Conservation (phyloP, 2,797 vertebrate species). For the Hippoglossus hippoglossus region DNA sequence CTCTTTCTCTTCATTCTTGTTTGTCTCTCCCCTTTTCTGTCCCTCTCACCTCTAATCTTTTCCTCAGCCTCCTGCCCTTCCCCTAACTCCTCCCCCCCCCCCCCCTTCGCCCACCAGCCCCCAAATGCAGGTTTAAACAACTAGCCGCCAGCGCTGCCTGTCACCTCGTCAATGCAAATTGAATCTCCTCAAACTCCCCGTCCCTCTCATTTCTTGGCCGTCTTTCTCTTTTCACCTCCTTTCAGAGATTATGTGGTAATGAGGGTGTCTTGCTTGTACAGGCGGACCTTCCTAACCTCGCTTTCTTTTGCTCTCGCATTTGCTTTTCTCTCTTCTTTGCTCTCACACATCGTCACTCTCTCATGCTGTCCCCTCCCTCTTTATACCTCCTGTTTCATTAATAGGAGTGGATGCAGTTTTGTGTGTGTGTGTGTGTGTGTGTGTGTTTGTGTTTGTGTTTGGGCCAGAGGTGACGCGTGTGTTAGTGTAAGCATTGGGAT, state of each 20-base stretch:
- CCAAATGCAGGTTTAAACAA: slow-evolving; percentile 48
- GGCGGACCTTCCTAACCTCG: slow-evolving; percentile 48
- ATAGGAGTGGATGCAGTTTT: slow-evolving; percentile 35
- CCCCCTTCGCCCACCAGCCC: background rate
- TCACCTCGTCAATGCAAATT: slow-evolving; percentile 61
- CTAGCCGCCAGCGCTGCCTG: slow-evolving; percentile 34
- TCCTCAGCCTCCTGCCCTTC: slow-evolving; percentile 30
- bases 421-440: too few species aligned
- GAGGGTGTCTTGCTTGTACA: slow-evolving; percentile 55
- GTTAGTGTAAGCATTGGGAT: slow-evolving; percentile 51
- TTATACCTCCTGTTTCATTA: slow-evolving; percentile 52
- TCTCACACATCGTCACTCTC: slow-evolving; percentile 26
- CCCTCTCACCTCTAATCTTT: slow-evolving; percentile 48
- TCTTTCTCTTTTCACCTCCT: slow-evolving; percentile 46
- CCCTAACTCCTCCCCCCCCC: slow-evolving; percentile 3
- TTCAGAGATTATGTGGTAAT: slow-evolving; percentile 65
- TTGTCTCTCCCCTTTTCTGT: slow-evolving; percentile 23
- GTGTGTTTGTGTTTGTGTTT: slow-evolving; percentile 7
- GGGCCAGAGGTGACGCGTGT: slow-evolving; percentile 44
- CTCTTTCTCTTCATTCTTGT: slow-evolving; percentile 50
- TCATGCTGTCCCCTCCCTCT: slow-evolving; percentile 31
- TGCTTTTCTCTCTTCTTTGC: slow-evolving; percentile 13
- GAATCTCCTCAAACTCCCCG: slow-evolving; percentile 42
- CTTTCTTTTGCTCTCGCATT: slow-evolving; percentile 39
- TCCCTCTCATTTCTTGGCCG: slow-evolving; percentile 36